Conservation (phyloP, 2,797 vertebrate genomes). For the Scarus forsteni region DNA sequence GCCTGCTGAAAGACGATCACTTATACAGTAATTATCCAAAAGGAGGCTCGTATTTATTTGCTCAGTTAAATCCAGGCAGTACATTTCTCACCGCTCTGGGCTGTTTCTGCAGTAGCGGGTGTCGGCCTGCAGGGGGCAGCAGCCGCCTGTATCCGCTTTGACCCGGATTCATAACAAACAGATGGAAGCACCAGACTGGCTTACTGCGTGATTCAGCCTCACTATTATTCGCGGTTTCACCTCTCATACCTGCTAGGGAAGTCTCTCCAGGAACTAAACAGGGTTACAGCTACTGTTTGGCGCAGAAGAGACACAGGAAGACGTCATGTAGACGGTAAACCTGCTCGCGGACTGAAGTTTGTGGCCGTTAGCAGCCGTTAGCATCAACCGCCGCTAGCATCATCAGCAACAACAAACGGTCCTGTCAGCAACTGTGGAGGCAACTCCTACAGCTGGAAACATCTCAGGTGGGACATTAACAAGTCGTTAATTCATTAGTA, state of each 20-base stretch:
- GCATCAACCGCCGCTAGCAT: neutral
- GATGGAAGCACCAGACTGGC: neutral
- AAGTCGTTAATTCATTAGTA: too few species aligned
- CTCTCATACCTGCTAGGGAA: neutral
- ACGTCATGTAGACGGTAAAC: slow-evolving; percentile 5
- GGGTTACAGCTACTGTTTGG: accelerated
- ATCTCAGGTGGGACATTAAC: accelerated
- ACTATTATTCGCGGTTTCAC: neutral
- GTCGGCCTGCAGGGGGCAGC: too few species aligned
- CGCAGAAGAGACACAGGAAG: neutral
- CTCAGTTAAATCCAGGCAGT: too few species aligned
- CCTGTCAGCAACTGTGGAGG: slow-evolving; percentile 3
- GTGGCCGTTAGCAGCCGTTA: neutral
- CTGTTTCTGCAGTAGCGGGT: neutral
- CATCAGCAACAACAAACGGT: neutral
- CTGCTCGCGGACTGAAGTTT: neutral
- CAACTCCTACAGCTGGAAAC: slow-evolving; percentile 8
- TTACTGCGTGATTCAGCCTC: neutral
- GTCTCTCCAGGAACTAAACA: neutral
- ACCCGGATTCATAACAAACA: slow-evolving; percentile 72
- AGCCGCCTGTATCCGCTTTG: neutral
- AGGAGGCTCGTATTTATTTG: too few species aligned
- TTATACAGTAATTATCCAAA: too few species aligned
- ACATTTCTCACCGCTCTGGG: too few species aligned
- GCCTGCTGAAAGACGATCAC: too few species aligned